Evolutionary conservation across 2,888 invertebrate species (phyloP), one percentile per base, ranked within the genome.

Genomic region (Tetragnatha montana): DNA sequence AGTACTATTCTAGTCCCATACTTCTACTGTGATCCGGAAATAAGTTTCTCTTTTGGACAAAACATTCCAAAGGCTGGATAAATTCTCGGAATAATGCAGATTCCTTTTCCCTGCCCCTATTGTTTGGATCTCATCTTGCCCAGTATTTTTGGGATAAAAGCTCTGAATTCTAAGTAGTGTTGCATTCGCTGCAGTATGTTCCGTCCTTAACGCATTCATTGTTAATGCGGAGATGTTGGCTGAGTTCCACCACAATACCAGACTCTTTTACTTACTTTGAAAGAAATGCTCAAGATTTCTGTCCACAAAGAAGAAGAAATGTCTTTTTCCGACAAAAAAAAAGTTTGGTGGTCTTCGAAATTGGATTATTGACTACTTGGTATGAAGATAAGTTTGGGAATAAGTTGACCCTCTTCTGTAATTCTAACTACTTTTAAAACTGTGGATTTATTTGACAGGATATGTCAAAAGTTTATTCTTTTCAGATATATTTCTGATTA

Each of bases 31-130:
- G 51, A 60, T 21, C 78, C 78, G 78, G 78, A 78, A 78, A 78
- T 78, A 60, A 21, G 78, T 78, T 78, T 78, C 60, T 60, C 22
- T 78, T 78, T 22, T 60, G 78, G 78, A 78, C 78, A 78, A 78
- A 78, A 78, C 78, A 78, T 78, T 78, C 78, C 78, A 78, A 60
- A 22, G 60, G 60, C 22, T 60, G 60, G 78, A 78, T 78, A 78
- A 78, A 78, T 78, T 78, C 78, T 78, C 60, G 78, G 78, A 78
- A 78, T 78, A 78, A 78, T 78, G 60, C 60, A 60, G 78, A 60
- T 78, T 78, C 60, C 22, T 22, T 78, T 21, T 22, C 12, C 76
- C 19, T 22, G 78, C 60, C 22, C 60, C 22, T 60, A 14, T 60
- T 60, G 60, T 60, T 60, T 60, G 60, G 60, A 17, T 60, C 60